Conservation (phyloP, 2,113 vertebrate genomes). For the Nymphicus hollandicus region DNA sequence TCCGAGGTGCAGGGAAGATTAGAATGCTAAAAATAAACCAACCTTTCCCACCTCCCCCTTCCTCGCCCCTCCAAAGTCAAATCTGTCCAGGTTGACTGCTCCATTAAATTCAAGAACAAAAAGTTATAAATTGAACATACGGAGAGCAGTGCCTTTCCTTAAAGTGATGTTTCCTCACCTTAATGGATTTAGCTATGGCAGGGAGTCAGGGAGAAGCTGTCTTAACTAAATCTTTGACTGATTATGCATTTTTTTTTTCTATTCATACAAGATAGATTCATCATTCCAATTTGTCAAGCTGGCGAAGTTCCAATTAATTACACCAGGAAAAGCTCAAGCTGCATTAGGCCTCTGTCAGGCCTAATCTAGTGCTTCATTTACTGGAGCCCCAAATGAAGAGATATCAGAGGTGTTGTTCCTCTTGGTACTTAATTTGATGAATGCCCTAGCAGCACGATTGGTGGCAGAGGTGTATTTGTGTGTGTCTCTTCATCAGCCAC, state of each 20-base stretch:
- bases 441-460: constrained; percentile 82
- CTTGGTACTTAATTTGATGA: constrained; percentile 97
- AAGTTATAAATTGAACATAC: constrained; percentile 88
- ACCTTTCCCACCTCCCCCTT: constrained; percentile 45
- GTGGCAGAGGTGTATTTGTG: constrained; percentile 79
- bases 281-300: constrained; percentile 99
- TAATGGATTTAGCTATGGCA: constrained; percentile 89
- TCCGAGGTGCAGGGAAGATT: not conserved
- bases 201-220: constrained; percentile 84
- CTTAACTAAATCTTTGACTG: constrained; percentile 97
- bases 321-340: constrained; percentile 82
- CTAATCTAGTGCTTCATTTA: constrained; percentile 96
- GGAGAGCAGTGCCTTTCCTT: constrained; percentile 76
- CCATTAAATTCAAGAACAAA: constrained; percentile 87
- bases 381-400: constrained; percentile 93
- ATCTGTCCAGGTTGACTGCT: constrained; percentile 85
- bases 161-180: constrained; percentile 80
- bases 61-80: constrained; percentile 63
- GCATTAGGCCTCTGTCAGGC: constrained; percentile 89
- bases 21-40: constrained; percentile 61
- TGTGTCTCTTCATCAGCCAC: constrained; percentile 83
- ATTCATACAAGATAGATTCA: constrained; percentile 99
- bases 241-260: constrained; percentile 96
- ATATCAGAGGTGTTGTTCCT: constrained; percentile 90
- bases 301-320: constrained; percentile 99